A percentile compares a stretch with the other conserved stretches of the same genome.
These are phyloP conservation scores for Tolmerus cingulatus DNA, from an alignment of 2,888 invertebrate genomes.

Conservation along the genomic window DNA sequence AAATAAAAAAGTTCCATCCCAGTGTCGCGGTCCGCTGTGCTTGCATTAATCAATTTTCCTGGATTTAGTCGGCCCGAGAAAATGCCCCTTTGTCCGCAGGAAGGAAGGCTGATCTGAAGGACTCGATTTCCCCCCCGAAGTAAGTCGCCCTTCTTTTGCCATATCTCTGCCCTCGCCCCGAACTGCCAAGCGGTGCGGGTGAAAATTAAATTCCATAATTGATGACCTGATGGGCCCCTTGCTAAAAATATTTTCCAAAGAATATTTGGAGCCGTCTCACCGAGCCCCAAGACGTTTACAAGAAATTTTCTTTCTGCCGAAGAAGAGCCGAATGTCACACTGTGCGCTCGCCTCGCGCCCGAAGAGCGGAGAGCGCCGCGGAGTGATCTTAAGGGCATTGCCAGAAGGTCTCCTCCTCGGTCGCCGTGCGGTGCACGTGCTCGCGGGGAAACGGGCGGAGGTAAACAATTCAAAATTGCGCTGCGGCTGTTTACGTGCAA, in stretches of 20 bases:
- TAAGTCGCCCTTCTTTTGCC: background rate
- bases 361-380: background rate
- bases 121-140: background rate
- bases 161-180: background rate
- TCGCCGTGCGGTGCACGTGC: background rate
- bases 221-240: background rate
- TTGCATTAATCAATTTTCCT: background rate
- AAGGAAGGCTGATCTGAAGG: background rate
- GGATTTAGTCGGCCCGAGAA: background rate
- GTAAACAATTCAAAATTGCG: background rate
- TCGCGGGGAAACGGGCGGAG: background rate
- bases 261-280: background rate
- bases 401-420: background rate
- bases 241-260: conserved; percentile 5
- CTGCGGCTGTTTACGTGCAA: background rate
- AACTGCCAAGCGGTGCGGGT: background rate
- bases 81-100: background rate
- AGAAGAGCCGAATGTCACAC: background rate
- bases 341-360: background rate
- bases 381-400: background rate
- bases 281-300: background rate
- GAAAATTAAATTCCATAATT: background rate
- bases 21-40: background rate
- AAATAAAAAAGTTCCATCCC: background rate
- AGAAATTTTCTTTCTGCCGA: background rate